These are phyloP conservation scores for Drosophila athabasca DNA, from an alignment of 1,140 invertebrate species.

Conservation along the genomic window DNA sequence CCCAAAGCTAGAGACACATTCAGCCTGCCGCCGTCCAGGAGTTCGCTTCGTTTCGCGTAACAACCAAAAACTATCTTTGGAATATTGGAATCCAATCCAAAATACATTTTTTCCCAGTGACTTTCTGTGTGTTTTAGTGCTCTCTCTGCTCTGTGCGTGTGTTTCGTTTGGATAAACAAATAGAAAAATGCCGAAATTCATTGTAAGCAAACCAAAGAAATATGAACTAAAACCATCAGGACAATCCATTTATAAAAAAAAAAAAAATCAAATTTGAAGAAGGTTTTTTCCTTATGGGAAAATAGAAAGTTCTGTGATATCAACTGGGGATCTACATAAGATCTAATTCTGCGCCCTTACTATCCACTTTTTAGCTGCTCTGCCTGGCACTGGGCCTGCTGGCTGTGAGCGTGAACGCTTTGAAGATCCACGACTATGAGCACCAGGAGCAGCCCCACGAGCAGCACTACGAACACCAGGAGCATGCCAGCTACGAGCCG, in stretches of 20 bases:
- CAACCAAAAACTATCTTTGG: constrained; percentile 2
- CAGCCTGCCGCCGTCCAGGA: constrained; percentile 60
- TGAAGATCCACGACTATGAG: constrained; percentile 74
- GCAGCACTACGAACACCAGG: constrained; percentile 43
- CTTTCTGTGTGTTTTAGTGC: constrained; percentile 13
- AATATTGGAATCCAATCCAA: background rate
- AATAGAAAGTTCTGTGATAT: constrained; percentile 3
- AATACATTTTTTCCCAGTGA: constrained; percentile 42
- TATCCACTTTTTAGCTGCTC: constrained; percentile 49
- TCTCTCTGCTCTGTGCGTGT: constrained; percentile 7
- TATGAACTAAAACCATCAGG: background rate
- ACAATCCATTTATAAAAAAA: background rate
- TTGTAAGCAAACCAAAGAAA: constrained; percentile 61
- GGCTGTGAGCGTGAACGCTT: constrained; percentile 35
- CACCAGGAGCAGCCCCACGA: constrained; percentile 26
- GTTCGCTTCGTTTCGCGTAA: constrained; percentile 36
- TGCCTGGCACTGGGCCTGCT: constrained; percentile 60
- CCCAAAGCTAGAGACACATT: constrained; percentile 69
- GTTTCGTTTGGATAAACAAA: background rate
- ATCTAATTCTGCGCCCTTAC: constrained; percentile 1
- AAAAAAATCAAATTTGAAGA: constrained; percentile 12
- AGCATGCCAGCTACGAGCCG: constrained; percentile 75
- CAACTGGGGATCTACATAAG: background rate
- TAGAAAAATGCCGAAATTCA: constrained; percentile 70
- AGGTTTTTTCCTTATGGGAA: background rate